These are phyloP conservation scores for Antennarius maculatus DNA, from an alignment of 2,797 vertebrate genomes.

Conservation along the genomic window DNA sequence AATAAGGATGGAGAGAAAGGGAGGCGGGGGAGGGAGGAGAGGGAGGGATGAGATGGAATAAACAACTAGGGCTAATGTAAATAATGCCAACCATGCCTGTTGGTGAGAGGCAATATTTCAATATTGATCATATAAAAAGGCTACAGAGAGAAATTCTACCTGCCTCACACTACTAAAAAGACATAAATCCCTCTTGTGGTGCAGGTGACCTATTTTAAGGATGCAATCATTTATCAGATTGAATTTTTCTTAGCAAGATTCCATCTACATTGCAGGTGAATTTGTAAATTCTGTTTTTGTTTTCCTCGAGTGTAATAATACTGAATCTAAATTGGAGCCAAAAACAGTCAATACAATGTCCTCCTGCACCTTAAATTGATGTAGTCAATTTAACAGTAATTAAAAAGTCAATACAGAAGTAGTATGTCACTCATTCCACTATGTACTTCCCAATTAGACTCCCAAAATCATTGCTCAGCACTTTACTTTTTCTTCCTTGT, in stretches of 20 bases:
- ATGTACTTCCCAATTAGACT: constrained; percentile 42
- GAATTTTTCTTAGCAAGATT: constrained; percentile 31
- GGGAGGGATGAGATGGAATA: constrained; percentile 54
- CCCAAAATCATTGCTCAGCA: constrained; percentile 53
- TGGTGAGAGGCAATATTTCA: constrained; percentile 72
- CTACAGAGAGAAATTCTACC: constrained; percentile 63
- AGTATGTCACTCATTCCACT: constrained; percentile 40
- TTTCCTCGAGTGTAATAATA: constrained; percentile 23
- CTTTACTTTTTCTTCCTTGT: constrained; percentile 58
- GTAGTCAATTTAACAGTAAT: constrained; percentile 29
- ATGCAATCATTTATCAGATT: constrained; percentile 43
- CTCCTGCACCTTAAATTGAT: constrained; percentile 3
- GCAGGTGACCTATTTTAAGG: constrained; percentile 62
- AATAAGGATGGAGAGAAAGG: constrained; percentile 65
- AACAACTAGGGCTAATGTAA: constrained; percentile 73
- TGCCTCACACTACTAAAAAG: constrained; percentile 41
- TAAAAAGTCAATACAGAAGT: constrained; percentile 43
- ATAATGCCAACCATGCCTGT: constrained; percentile 63
- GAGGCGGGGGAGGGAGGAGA: constrained; percentile 30
- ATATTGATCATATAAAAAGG: constrained; percentile 68
- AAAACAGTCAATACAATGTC: neutral
- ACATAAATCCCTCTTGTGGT: constrained; percentile 61
- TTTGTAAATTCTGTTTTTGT: constrained; percentile 24
- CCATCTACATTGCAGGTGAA: constrained; percentile 15
- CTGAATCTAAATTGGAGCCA: constrained; percentile 10